Conservation (phyloP, 1,140 invertebrate genomes). For the Penaeus chinensis region DNA sequence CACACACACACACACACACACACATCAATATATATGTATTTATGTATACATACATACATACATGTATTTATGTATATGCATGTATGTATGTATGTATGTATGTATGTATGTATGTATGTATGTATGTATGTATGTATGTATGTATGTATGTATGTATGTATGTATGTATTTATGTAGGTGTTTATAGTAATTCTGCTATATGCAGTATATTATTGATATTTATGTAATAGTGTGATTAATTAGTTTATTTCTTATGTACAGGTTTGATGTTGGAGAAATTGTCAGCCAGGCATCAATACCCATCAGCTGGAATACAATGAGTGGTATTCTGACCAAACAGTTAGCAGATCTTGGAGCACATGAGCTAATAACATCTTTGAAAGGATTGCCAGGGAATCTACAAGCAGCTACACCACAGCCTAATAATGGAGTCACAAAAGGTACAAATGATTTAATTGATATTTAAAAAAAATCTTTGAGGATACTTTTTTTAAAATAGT, state of each 20-base stretch:
- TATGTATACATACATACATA: no score
- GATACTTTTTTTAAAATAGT: no score
- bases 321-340: constrained; percentile 28
- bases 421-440: constrained; percentile 37
- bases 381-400: constrained; percentile 15
- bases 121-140: no score
- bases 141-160: no score
- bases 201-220: neutral
- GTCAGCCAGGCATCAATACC: constrained; percentile 13
- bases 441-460: neutral
- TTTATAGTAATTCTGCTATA: neutral
- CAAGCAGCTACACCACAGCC: constrained; percentile 19
- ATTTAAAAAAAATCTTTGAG: no score
- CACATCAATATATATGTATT: no score
- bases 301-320: constrained; percentile 30
- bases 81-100: no score
- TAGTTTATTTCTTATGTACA: neutral
- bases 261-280: constrained; percentile 47
- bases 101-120: no score
- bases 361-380: constrained; percentile 17
- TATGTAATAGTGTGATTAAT: neutral
- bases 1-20: no score
- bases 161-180: no score
- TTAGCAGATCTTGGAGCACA: constrained; percentile 27
- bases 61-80: no score